A percentile compares a stretch with the other conserved stretches of the same genome.
Evolutionary conservation across 2,797 vertebrate genomes (phyloP).

Genomic region (Holocentrus rufus): DNA sequence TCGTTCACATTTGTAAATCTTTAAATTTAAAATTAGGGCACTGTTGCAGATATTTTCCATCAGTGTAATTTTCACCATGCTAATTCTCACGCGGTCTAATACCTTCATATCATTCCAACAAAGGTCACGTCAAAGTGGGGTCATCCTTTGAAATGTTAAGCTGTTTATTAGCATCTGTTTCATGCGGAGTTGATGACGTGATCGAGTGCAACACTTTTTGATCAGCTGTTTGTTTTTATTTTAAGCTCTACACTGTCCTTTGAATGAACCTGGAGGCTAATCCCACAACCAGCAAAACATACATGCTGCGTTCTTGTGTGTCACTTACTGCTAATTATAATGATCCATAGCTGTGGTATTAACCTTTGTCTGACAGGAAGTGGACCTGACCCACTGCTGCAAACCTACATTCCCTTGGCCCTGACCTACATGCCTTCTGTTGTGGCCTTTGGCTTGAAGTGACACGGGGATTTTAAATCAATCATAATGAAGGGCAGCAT

Average conservation of each 20-base stretch:
- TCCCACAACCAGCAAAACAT: conserved; percentile 32
- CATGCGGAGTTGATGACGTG: background rate
- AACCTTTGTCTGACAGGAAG: conserved; percentile 35
- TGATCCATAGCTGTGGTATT: conserved; percentile 38
- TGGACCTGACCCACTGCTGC: background rate
- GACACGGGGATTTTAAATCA: background rate
- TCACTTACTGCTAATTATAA: conserved; percentile 41
- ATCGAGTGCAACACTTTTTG: background rate
- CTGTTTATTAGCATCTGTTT: background rate
- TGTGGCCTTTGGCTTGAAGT: conserved; percentile 12
- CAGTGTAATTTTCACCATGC: background rate
- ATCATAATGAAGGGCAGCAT: conserved; percentile 14
- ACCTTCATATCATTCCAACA: background rate
- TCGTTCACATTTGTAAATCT: too few relatives aligned
- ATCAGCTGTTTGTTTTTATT: conserved; percentile 34
- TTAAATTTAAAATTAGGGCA: too few relatives aligned
- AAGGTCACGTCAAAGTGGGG: background rate
- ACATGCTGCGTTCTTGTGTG: conserved; percentile 29
- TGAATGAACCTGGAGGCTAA: conserved; percentile 31
- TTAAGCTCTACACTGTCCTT: background rate
- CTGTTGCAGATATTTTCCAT: too few relatives aligned
- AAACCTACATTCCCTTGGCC: conserved; percentile 1
- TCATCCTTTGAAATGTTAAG: background rate
- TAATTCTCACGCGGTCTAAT: background rate
- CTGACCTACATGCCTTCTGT: conserved; percentile 17